Conservation (phyloP, 2,888 invertebrate species). For the Alloscopus bannaensis region DNA sequence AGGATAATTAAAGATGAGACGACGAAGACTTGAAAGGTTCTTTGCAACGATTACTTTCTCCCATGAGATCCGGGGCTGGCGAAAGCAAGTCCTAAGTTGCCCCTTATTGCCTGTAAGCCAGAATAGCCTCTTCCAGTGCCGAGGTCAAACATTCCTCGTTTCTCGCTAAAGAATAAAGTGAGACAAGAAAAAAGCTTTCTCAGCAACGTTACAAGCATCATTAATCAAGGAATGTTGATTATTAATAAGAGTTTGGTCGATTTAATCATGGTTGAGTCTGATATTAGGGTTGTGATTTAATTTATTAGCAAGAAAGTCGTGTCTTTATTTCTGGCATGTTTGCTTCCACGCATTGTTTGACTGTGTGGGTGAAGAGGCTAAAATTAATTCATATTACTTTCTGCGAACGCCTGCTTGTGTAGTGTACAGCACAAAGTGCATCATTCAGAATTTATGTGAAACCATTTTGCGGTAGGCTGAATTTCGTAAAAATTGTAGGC, state of each 20-base stretch:
- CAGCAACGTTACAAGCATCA: neutral
- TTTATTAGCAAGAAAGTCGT: too few species aligned
- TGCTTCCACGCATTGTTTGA: too few species aligned
- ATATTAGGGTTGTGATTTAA: too few species aligned
- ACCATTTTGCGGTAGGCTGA: too few species aligned
- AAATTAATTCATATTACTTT: too few species aligned
- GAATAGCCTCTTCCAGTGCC: constrained; percentile 91
- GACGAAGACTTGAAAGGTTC: neutral
- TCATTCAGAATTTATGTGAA: too few species aligned
- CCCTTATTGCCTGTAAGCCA: constrained; percentile 91
- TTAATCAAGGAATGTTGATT: neutral
- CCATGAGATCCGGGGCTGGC: constrained; percentile 78
- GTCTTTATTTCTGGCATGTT: too few species aligned
- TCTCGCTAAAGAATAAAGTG: constrained; percentile 78
- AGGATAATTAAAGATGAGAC: too few species aligned
- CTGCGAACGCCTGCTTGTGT: too few species aligned
- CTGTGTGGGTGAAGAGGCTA: too few species aligned
- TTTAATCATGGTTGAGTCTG: constrained; percentile 1
- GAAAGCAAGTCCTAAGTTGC: constrained; percentile 91
- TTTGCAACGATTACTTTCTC: constrained; percentile 17
- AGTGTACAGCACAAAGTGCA: too few species aligned
- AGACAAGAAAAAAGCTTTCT: neutral
- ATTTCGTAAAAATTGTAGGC: too few species aligned
- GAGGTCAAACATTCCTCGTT: constrained; percentile 88
- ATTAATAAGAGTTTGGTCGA: neutral